Conservation (phyloP, 2,113 vertebrate species). For the Chloropsis cyanopogon region DNA sequence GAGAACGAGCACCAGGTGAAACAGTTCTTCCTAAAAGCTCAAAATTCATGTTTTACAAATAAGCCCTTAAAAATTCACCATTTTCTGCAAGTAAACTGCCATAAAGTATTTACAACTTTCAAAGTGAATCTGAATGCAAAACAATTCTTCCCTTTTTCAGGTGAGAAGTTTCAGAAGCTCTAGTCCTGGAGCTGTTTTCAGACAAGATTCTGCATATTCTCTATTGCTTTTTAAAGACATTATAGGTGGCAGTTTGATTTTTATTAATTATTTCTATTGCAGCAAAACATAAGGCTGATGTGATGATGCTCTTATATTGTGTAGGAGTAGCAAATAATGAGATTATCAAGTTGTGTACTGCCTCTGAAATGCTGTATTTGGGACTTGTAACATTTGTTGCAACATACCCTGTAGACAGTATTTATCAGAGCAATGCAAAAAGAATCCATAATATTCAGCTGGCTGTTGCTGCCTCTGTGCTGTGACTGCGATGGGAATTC, state of each 20-base stretch:
- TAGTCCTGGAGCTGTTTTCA: neutral
- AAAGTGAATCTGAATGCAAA: slow-evolving; percentile 13
- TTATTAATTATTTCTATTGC: slow-evolving; percentile 61
- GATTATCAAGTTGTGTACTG: slow-evolving; percentile 11
- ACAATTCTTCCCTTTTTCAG: neutral
- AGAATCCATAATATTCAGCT: neutral
- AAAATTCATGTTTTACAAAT: slow-evolving; percentile 29
- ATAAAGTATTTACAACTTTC: slow-evolving; percentile 45
- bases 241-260: slow-evolving; percentile 46
- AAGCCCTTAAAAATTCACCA: slow-evolving; percentile 27
- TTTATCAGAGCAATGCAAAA: slow-evolving; percentile 16
- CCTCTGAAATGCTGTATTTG: slow-evolving; percentile 12
- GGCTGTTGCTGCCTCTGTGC: neutral
- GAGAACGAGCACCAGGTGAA: neutral
- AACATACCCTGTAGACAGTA: slow-evolving; percentile 27
- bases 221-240: slow-evolving; percentile 48
- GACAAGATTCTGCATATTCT: neutral
- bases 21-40: neutral
- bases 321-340: slow-evolving; percentile 55
- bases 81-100: neutral
- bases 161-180: slow-evolving; percentile 10
- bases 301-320: neutral
- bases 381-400: slow-evolving; percentile 32
- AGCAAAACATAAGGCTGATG: slow-evolving; percentile 50
- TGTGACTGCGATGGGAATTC: neutral